Percentiles rank a stretch among this genome's conserved stretches.
phyloP scores from a whole-genome alignment of 2,888 invertebrate species.

The Adineta ricciae region DNA sequence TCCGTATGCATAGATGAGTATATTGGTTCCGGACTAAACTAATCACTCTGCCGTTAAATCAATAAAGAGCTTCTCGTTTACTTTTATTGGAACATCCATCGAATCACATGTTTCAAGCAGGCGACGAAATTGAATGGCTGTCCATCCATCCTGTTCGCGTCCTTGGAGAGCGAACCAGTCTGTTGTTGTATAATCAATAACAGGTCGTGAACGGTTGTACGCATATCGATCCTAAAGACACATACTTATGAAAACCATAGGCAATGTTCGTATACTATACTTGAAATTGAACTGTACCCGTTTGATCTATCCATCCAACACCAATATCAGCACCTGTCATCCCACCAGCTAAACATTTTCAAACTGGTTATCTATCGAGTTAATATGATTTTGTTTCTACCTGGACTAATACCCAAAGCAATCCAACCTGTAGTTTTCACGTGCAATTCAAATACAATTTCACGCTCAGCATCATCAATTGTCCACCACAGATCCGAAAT shows the following conservation, averaged over 20 bases:
- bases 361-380: not conserved
- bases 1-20: slow-evolving; percentile 24
- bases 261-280: slow-evolving; percentile 35
- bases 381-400: not conserved
- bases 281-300: slow-evolving; percentile 37
- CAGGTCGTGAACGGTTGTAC: not conserved
- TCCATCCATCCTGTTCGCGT: slow-evolving; percentile 32
- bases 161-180: slow-evolving; percentile 27
- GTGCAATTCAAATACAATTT: slow-evolving; percentile 23
- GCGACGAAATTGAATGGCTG: slow-evolving; percentile 32
- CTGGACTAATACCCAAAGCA: slow-evolving; percentile 29
- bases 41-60: not conserved
- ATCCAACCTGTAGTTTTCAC: slow-evolving; percentile 27
- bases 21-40: slow-evolving; percentile 2
- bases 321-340: slow-evolving; percentile 75
- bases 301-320: slow-evolving; percentile 65
- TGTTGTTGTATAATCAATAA: slow-evolving; percentile 23
- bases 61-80: not conserved
- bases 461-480: slow-evolving; percentile 1
- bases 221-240: slow-evolving; percentile 23
- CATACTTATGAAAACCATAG: too few species aligned
- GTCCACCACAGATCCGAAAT: not conserved
- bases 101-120: slow-evolving; percentile 31
- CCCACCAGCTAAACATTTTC: slow-evolving; percentile 64
- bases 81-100: slow-evolving; percentile 28